These are phyloP conservation scores for Sorex maritimensis DNA, from an alignment of 2,797 vertebrate genomes.

Conservation along the genomic window DNA sequence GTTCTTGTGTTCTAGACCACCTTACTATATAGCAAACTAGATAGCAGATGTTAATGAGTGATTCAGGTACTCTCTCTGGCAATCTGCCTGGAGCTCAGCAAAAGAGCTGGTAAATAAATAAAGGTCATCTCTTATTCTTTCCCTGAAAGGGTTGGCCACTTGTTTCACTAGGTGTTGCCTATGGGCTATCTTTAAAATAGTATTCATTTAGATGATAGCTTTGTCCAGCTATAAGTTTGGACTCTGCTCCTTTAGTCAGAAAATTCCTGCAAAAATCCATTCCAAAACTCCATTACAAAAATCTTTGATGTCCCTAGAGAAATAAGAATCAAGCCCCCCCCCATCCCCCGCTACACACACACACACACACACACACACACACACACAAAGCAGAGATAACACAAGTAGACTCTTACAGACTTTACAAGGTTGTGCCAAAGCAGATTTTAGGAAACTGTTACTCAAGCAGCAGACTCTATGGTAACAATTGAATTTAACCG, in stretches of 20 bases:
- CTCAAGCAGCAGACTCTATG: slow-evolving; percentile 78
- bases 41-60: not conserved
- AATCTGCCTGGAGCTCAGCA: not conserved
- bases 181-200: not conserved
- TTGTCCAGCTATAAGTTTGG: slow-evolving; percentile 33
- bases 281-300: slow-evolving; percentile 58
- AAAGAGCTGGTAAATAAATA: not conserved
- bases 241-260: slow-evolving; percentile 77
- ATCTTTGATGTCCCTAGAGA: slow-evolving; percentile 67
- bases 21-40: not conserved
- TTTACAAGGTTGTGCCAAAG: slow-evolving; percentile 82
- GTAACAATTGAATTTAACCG: slow-evolving; percentile 78
- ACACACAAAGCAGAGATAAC: slow-evolving; percentile 74
- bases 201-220: not conserved
- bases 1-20: too few relatives aligned
- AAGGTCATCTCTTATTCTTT: not conserved
- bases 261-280: slow-evolving; percentile 73
- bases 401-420: slow-evolving; percentile 78
- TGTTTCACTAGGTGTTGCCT: not conserved
- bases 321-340: slow-evolving; percentile 28
- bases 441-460: slow-evolving; percentile 79
- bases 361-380: not conserved
- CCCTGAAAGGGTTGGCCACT: not conserved
- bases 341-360: too few relatives aligned
- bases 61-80: not conserved